Conservation (phyloP, 2,888 invertebrate genomes). For the Agapostemon virescens region DNA sequence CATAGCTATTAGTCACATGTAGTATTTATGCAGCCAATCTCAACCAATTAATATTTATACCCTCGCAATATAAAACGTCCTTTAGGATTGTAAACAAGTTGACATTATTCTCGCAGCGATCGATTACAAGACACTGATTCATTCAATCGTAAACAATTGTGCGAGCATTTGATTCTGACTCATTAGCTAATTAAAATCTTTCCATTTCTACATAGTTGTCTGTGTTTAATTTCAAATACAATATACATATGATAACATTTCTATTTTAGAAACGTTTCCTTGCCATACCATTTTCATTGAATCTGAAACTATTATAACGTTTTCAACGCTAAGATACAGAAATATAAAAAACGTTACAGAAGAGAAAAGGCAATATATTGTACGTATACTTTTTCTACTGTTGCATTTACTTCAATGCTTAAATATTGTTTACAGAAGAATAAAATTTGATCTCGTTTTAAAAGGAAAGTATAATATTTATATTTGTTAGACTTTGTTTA, state of each 20-base stretch:
- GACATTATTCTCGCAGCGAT: neutral
- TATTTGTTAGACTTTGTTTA: too few species aligned
- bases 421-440: too few species aligned
- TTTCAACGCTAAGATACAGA: too few species aligned
- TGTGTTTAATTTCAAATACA: neutral
- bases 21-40: neutral
- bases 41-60: slow-evolving; percentile 11
- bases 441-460: too few species aligned
- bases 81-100: slow-evolving; percentile 18
- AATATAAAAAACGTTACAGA: too few species aligned
- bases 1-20: neutral
- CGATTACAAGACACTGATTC: slow-evolving; percentile 34
- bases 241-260: neutral
- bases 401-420: too few species aligned
- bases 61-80: neutral
- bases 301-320: too few species aligned
- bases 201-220: neutral
- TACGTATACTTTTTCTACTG: too few species aligned
- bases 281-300: too few species aligned
- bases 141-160: slow-evolving; percentile 38
- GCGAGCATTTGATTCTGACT: slow-evolving; percentile 31
- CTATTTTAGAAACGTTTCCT: too few species aligned
- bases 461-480: too few species aligned
- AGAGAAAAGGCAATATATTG: too few species aligned
- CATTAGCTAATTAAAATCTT: slow-evolving; percentile 28